Evolutionary conservation across 2,113 vertebrate species (phyloP).

Genomic region (Mellivora capensis): DNA sequence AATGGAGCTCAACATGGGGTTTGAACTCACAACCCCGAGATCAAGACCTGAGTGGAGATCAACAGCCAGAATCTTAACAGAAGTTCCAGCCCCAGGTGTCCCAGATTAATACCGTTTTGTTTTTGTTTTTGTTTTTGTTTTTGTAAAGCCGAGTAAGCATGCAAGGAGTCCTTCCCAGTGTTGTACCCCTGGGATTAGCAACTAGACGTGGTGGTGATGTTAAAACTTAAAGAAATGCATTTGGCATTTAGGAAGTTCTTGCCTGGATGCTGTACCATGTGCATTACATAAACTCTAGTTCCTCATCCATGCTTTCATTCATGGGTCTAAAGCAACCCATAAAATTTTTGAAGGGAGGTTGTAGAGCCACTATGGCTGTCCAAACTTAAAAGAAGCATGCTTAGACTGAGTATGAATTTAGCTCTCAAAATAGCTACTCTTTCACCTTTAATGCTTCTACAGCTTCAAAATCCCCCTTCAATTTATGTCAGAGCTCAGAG

Average conservation of each 20-base stretch:
- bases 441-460: background rate
- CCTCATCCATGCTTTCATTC: background rate
- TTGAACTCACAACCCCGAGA: background rate
- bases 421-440: conserved; percentile 14
- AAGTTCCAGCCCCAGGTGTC: background rate
- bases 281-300: background rate
- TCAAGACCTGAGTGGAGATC: background rate
- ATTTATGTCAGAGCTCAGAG: background rate
- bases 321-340: background rate
- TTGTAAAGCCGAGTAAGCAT: background rate
- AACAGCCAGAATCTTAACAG: background rate
- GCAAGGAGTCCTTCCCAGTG: background rate
- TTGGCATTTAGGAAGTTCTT: background rate
- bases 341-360: background rate
- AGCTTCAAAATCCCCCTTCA: background rate
- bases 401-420: background rate
- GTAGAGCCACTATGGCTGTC: background rate
- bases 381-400: background rate
- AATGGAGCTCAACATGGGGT: rapidly evolving
- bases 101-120: background rate
- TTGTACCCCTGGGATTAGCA: background rate
- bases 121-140: too few species aligned
- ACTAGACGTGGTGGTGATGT: background rate
- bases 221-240: background rate
- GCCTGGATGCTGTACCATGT: background rate